A percentile compares a stretch with the other conserved stretches of the same genome.
These are phyloP conservation scores for Eonycteris spelaea DNA, from an alignment of 2,113 vertebrate species.

Conservation along the genomic window DNA sequence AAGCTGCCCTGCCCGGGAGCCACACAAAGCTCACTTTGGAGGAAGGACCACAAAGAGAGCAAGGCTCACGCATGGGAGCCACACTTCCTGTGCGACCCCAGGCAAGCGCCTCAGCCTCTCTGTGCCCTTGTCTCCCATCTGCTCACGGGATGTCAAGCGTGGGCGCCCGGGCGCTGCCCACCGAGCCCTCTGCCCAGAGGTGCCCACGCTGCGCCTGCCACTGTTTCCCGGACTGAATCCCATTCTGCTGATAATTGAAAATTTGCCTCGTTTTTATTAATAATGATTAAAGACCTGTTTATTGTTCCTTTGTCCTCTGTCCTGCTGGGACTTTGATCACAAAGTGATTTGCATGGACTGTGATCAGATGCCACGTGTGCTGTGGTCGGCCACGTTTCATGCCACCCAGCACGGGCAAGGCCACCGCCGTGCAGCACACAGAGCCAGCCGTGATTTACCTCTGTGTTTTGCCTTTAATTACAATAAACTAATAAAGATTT, in stretches of 20 bases:
- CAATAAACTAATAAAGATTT: slow-evolving; percentile 83
- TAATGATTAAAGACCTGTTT: slow-evolving; percentile 33
- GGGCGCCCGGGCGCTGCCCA: rapidly evolving
- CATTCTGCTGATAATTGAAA: background rate
- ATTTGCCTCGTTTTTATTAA: slow-evolving; percentile 19
- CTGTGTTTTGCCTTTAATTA: slow-evolving; percentile 79
- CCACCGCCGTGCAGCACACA: background rate
- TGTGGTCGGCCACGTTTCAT: slow-evolving; percentile 24
- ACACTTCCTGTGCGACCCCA: background rate
- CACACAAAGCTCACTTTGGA: rapidly evolving
- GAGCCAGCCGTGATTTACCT: slow-evolving; percentile 69
- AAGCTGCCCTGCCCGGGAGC: background rate
- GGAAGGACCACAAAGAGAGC: background rate
- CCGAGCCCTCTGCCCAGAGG: too few species aligned
- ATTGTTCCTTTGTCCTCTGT: background rate
- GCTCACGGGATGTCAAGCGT: rapidly evolving
- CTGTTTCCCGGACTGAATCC: background rate
- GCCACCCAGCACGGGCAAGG: slow-evolving; percentile 13
- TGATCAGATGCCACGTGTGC: slow-evolving; percentile 35
- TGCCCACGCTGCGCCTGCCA: rapidly evolving
- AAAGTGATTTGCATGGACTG: background rate
- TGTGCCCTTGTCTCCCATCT: background rate
- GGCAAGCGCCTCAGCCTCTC: background rate
- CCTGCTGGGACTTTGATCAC: slow-evolving; percentile 29
- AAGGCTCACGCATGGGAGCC: background rate